phyloP scores from a whole-genome alignment of 2,113 vertebrate species.

The Odocoileus virginianus region DNA sequence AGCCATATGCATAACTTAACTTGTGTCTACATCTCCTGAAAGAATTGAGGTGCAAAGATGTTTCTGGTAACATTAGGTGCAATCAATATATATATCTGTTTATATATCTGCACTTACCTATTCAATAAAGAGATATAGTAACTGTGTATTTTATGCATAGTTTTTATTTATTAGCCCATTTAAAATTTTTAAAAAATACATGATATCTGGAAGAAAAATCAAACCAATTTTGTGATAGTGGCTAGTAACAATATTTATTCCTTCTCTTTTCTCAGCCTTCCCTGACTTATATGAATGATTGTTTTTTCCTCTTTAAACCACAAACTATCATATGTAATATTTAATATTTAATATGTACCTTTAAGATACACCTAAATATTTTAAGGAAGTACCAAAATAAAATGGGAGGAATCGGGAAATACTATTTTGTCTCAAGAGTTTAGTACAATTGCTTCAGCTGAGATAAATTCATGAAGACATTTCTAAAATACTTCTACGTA shows the following conservation, averaged over 20 bases:
- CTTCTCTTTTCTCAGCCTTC: not conserved
- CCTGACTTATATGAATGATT: not conserved
- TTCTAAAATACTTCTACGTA: constrained; percentile 50
- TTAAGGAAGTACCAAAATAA: not conserved
- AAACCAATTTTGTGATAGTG: not conserved
- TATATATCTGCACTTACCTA: not conserved
- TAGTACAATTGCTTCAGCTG: constrained; percentile 39
- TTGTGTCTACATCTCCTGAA: not conserved
- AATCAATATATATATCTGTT: not conserved
- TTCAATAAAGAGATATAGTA: not conserved
- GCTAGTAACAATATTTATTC: not conserved
- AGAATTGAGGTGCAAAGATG: not conserved
- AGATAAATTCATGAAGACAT: constrained; percentile 45
- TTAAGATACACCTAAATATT: constrained; percentile 11
- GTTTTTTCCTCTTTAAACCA: constrained; percentile 2
- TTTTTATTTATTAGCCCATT: not conserved
- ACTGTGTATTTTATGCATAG: not conserved
- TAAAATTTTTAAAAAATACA: not conserved
- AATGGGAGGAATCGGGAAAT: constrained; percentile 4
- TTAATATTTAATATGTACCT: not conserved
- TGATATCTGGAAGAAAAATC: not conserved
- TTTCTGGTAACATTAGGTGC: not conserved
- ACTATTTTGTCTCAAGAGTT: constrained; percentile 39
- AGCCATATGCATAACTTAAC: constrained; percentile 44
- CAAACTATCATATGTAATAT: not conserved